A percentile compares a stretch with the other conserved stretches of the same genome.
phyloP scores from a whole-genome alignment of 2,888 invertebrate species.

The Pyrochroa serraticornis region DNA sequence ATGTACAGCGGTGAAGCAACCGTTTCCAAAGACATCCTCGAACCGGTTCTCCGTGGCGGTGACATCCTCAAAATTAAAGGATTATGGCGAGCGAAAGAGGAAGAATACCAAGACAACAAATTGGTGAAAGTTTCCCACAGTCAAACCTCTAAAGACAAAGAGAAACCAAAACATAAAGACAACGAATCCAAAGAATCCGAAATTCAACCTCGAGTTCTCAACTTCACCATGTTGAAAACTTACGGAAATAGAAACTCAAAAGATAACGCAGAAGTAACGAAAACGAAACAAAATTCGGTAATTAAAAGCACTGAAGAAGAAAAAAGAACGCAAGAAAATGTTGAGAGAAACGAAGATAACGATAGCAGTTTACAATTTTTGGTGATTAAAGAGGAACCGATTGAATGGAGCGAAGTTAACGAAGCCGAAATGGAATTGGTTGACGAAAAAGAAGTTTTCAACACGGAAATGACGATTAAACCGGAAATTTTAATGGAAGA shows the following conservation, averaged over 20 bases:
- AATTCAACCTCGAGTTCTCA: not conserved
- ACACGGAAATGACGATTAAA: constrained; percentile 73
- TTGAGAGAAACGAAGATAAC: constrained; percentile 18
- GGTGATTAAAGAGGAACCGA: constrained; percentile 66
- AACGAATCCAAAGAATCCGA: constrained; percentile 11
- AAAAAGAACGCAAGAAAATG: constrained; percentile 18
- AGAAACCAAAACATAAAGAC: constrained; percentile 9
- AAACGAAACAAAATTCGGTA: constrained; percentile 26
- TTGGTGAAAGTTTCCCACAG: constrained; percentile 19
- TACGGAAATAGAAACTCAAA: not conserved
- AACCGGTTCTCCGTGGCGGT: constrained; percentile 80
- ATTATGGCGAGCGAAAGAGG: constrained; percentile 72
- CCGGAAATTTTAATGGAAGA: constrained; percentile 60
- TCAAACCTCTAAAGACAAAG: constrained; percentile 1
- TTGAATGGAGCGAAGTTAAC: constrained; percentile 74
- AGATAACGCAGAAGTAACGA: constrained; percentile 1
- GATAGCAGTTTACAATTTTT: constrained; percentile 49
- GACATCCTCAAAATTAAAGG: constrained; percentile 83
- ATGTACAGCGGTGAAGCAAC: constrained; percentile 85
- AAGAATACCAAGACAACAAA: constrained; percentile 49
- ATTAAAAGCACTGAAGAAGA: constrained; percentile 32
- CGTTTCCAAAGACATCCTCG: constrained; percentile 83
- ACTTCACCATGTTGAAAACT: too few species aligned
- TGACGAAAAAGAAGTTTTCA: constrained; percentile 70
- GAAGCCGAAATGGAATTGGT: constrained; percentile 64